Evolutionary conservation across 2,113 vertebrate genomes (phyloP).

Genomic region (Rhabdornis inornatus): DNA sequence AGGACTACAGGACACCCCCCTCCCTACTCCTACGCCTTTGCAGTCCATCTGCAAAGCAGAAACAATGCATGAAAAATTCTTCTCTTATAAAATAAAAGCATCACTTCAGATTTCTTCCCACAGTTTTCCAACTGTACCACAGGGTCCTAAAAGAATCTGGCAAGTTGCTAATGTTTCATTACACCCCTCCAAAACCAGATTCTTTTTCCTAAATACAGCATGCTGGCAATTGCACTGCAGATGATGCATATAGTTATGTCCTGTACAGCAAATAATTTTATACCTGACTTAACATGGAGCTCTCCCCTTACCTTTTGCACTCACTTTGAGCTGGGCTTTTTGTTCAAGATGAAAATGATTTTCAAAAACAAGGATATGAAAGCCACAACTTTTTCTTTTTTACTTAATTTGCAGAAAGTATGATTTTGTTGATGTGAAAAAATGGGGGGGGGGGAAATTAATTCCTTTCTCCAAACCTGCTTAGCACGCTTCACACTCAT

Average conservation of each 20-base stretch:
- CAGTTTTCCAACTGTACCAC: background rate
- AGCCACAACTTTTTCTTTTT: background rate
- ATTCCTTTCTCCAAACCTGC: background rate
- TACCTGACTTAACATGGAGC: background rate
- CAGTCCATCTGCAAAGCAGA: background rate
- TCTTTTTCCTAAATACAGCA: background rate
- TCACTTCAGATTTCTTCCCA: background rate
- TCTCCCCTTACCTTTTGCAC: background rate
- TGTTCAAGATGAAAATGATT: background rate
- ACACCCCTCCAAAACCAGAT: background rate
- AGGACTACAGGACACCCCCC: background rate
- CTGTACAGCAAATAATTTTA: background rate
- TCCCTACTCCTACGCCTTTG: background rate
- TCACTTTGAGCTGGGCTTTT: background rate
- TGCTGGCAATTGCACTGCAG: background rate
- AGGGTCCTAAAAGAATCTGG: background rate
- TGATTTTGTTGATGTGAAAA: background rate
- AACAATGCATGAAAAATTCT: background rate
- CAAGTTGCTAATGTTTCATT: background rate
- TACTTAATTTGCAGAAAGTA: background rate
- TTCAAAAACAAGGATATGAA: background rate
- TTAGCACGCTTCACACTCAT: background rate
- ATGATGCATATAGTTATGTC: fast-evolving
- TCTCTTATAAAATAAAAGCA: background rate
- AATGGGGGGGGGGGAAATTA: fast-evolving